Evolutionary conservation across 2,888 invertebrate species (phyloP).

Genomic region (Galerucella nymphaeae): DNA sequence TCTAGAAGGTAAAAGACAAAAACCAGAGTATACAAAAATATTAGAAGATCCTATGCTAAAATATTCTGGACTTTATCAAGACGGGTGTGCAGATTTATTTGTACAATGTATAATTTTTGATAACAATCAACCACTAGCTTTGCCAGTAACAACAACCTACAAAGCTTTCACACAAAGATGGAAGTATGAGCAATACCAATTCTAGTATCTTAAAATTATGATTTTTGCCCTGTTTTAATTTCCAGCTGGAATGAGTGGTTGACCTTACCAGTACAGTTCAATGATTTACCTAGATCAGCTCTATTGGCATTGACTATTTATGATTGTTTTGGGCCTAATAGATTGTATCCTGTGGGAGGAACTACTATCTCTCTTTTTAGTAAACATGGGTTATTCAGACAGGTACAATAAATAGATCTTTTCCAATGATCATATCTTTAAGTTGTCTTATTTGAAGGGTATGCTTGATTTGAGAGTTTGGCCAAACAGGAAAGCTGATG

Average conservation of each 20-base stretch:
- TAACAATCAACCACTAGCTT: conserved; percentile 82
- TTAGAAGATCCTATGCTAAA: conserved; percentile 89
- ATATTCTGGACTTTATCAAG: conserved; percentile 89
- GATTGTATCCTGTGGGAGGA: conserved; percentile 88
- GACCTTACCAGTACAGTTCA: conserved; percentile 87
- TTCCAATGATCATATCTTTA: neutral
- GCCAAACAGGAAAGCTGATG: conserved; percentile 86
- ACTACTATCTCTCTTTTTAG: conserved; percentile 94
- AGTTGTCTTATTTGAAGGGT: conserved; percentile 42
- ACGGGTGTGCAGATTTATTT: conserved; percentile 87
- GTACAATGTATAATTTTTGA: conserved; percentile 88
- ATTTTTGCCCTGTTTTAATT: conserved; percentile 37
- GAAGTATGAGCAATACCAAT: conserved; percentile 72
- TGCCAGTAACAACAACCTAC: conserved; percentile 90
- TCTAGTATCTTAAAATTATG: neutral
- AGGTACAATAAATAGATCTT: conserved; percentile 65
- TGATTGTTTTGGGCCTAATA: conserved; percentile 89
- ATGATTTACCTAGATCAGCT: conserved; percentile 90
- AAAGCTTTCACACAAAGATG: conserved; percentile 92
- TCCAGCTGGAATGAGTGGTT: conserved; percentile 98
- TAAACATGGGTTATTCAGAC: conserved; percentile 91
- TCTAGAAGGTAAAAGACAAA: conserved; percentile 88
- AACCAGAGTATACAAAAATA: conserved; percentile 89
- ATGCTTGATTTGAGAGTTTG: conserved; percentile 78
- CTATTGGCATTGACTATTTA: conserved; percentile 89